phyloP scores from a whole-genome alignment of 2,888 invertebrate species.

The Dolichomitus sp. region DNA sequence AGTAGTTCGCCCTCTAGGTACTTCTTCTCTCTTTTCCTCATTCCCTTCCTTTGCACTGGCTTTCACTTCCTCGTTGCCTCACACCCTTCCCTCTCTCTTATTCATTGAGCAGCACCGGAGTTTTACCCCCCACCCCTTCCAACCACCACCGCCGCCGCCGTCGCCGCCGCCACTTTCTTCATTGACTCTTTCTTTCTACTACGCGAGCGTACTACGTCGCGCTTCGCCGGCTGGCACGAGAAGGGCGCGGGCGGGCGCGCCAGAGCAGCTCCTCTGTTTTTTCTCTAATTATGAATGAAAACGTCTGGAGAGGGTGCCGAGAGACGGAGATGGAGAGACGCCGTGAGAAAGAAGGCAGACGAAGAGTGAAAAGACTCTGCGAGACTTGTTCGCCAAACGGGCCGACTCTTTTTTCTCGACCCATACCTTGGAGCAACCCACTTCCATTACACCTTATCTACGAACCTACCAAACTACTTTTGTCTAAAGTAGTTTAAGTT shows the following conservation, averaged over 20 bases:
- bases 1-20: slow-evolving; percentile 63
- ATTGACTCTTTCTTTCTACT: slow-evolving; percentile 86
- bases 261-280: slow-evolving; percentile 76
- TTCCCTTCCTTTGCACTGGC: slow-evolving; percentile 63
- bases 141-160: slow-evolving; percentile 68
- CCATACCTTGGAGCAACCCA: slow-evolving; percentile 12
- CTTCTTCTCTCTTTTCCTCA: slow-evolving; percentile 62
- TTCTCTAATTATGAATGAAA: slow-evolving; percentile 86
- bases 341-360: slow-evolving; percentile 56
- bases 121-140: slow-evolving; percentile 60
- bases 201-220: slow-evolving; percentile 82
- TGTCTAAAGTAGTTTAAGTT: slow-evolving; percentile 73
- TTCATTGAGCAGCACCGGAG: slow-evolving; percentile 83
- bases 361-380: slow-evolving; percentile 41
- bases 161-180: slow-evolving; percentile 84
- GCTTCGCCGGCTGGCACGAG: slow-evolving; percentile 67
- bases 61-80: slow-evolving; percentile 68
- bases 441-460: slow-evolving; percentile 30
- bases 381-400: slow-evolving; percentile 50
- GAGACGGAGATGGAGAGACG: slow-evolving; percentile 69
- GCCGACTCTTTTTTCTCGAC: slow-evolving; percentile 31
- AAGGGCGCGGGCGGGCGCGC: slow-evolving; percentile 38
- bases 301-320: slow-evolving; percentile 76
- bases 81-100: slow-evolving; percentile 77
- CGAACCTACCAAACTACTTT: slow-evolving; percentile 30